Evolutionary conservation across 1,140 invertebrate genomes (phyloP).

Genomic region (Streblospio benedicti): DNA sequence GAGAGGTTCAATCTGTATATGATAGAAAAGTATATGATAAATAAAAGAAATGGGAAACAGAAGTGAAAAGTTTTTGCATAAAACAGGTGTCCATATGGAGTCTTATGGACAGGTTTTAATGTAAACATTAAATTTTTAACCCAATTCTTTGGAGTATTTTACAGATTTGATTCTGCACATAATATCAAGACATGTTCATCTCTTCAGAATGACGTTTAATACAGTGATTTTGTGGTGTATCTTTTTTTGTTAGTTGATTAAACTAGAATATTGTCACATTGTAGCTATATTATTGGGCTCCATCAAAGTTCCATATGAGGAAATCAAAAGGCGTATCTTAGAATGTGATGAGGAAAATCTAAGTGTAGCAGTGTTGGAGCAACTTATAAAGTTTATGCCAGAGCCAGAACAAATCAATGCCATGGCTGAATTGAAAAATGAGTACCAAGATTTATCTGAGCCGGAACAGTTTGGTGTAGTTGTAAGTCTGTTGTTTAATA

Average conservation of each 20-base stretch:
- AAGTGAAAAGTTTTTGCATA: background rate
- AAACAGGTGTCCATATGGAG: no score
- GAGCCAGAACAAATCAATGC: constrained; percentile 74
- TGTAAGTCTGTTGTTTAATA: no score
- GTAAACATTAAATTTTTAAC: no score
- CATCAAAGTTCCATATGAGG: constrained; percentile 76
- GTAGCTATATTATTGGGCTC: constrained; percentile 74
- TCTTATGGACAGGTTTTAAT: no score
- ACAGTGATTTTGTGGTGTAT: background rate
- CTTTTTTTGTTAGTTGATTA: no score
- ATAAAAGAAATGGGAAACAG: background rate
- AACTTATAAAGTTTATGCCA: constrained; percentile 75
- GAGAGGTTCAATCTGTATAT: background rate
- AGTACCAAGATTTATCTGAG: constrained; percentile 73
- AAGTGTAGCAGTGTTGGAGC: constrained; percentile 69
- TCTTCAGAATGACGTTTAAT: no score
- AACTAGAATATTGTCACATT: constrained; percentile 21
- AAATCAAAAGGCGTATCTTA: constrained; percentile 74
- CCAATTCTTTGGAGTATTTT: no score
- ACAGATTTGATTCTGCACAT: no score
- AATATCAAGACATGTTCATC: no score
- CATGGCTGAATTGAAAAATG: constrained; percentile 67
- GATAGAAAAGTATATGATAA: background rate
- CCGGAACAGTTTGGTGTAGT: constrained; percentile 90
- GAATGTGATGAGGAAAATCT: constrained; percentile 77